Base-by-base conservation (phyloP, 1,140 invertebrate genomes). In the Tetramorium simillimum region DNA sequence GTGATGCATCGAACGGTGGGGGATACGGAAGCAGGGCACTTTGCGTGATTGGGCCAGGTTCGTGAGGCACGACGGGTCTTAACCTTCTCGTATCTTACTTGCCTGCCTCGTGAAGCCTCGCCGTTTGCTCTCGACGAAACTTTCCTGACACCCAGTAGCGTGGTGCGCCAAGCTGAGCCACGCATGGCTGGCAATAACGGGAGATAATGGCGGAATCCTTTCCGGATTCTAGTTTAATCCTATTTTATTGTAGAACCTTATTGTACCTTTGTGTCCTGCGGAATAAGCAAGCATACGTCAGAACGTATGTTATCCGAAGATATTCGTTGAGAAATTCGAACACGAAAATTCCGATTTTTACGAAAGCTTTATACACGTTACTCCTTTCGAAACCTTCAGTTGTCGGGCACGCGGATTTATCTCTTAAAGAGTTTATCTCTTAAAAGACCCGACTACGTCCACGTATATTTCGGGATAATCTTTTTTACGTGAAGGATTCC, bases 31-130 rank as follows among this genome's bases (percentile, higher is more conserved):
- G 91, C 89, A 88, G 91, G 92, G 91, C 91, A 93, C 93, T 94
- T 93, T 92, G 91, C 92, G 91, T 92, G 93, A 94, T 94, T 93
- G 91, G 88, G 81, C 89, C 86, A 76, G 86, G 58, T 62, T 65
- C 89, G 86, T 85, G 85, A 91, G 62, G 87, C 91, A 89, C 78
- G 89, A 90, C 89, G 89, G 85, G 84, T 88, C 73, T 89, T 77
- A 84, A 77, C 88, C 63, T 78, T 77, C 51, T 69, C 63, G 76
- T 65, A 89, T 82, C 76, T 82, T 86, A 37, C 69, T 65, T 56
- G 43, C 53, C 28, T 40, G 14, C 28, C 53, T 82, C 9, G 43
- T 5, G 18, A 14, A 63, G 46, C 60, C 40, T 60, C 84, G 18
- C 56, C 65, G 77, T 72, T 62, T 40, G 46, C n/a, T 67, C 73